phyloP scores from a whole-genome alignment of 2,113 vertebrate genomes.

The Trogon melanurus region DNA sequence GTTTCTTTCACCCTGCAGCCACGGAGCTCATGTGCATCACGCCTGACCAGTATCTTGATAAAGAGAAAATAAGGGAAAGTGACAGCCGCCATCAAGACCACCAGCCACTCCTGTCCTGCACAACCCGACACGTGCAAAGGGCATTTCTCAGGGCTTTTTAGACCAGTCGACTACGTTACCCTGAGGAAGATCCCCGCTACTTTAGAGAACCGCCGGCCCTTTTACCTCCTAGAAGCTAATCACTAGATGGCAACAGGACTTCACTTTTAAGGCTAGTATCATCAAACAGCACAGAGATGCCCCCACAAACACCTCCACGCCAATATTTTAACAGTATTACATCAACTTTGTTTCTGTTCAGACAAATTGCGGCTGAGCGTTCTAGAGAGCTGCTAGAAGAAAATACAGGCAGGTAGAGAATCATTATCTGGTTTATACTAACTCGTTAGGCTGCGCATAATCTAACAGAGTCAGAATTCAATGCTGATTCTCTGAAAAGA shows the following conservation, averaged over 20 bases:
- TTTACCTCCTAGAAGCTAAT: constrained; percentile 11
- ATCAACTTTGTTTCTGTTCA: background rate
- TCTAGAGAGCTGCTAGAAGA: background rate
- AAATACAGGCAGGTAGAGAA: background rate
- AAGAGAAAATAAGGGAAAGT: background rate
- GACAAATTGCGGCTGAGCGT: background rate
- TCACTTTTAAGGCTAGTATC: background rate
- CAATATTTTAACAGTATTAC: background rate
- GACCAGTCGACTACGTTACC: background rate
- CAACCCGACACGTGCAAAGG: background rate
- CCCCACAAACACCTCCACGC: background rate
- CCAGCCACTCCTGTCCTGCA: background rate
- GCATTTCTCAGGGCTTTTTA: background rate
- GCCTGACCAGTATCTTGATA: background rate
- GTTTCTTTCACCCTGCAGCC: background rate
- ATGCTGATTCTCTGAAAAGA: background rate
- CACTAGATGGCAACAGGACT: constrained; percentile 65
- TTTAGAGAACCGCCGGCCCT: background rate
- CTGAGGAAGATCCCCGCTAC: background rate
- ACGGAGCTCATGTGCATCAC: background rate
- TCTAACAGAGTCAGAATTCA: background rate
- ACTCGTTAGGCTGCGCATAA: background rate
- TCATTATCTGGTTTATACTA: background rate
- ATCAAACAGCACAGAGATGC: background rate
- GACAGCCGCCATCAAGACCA: background rate